Base-by-base conservation (phyloP, 2,113 vertebrate genomes). In the Pteropus alecto region DNA sequence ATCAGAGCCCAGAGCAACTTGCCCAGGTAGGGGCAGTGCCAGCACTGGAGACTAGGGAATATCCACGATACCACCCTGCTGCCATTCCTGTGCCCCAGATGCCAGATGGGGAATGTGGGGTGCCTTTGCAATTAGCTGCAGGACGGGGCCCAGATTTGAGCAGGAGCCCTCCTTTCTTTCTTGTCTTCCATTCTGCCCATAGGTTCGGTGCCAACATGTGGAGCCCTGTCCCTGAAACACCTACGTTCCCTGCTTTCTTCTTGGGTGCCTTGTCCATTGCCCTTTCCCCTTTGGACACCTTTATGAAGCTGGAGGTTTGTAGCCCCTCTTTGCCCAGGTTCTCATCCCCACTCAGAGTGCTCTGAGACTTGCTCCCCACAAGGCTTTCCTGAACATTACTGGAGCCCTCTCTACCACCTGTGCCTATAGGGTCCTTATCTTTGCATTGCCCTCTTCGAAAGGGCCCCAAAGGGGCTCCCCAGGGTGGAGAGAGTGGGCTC, bases 231-330 rank as follows among this genome's bases (percentile, higher is more conserved):
- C 98, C 99, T 0, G 98, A 99, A 85, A 97, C 93, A 2, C 99
- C 99, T 1, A 96, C 95, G 0, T 99, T 99, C 28, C 99, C 99
- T 0, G 99, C 99, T 2, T 99, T 99, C 78, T 99, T 99, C 96
- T 98, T 99, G 5, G 99, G 99, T 1, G 98, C 97, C 91, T 93
- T 99, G 84, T 98, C 99, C 65, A 98, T 99, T 33, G 98, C 98
- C 6, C 98, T 99, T 3, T 98, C 99, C 97, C 99, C 99, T 0
- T 98, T 98, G 60, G 99, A 99, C 98, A 99, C 99, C 0, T 99
- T 99, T 98, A 35, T 99, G 86, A 99, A 99, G 97, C 98, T 99
- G 12, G 98, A 99, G 97, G 99, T 99, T 94, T 98, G 99, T 97
- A 15, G 10, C 11, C 0, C 3, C 56, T 30, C 4, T 63, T 28